Conservation (phyloP, 2,888 invertebrate species). For the Xanthorhoe spadicearia region DNA sequence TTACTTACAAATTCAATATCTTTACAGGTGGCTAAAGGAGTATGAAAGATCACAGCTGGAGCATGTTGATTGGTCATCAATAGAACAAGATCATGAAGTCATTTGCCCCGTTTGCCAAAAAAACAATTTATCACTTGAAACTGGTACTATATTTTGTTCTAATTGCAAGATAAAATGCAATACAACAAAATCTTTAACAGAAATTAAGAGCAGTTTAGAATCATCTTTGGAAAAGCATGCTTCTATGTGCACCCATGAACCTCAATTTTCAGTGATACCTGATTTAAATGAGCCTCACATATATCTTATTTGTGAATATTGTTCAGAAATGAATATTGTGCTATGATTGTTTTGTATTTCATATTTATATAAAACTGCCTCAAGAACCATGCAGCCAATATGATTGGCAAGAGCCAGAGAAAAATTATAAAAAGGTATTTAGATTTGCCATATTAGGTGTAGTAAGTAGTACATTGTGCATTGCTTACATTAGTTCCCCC, state of each 20-base stretch:
- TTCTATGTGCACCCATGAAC: slow-evolving; percentile 55
- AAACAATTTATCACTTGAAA: slow-evolving; percentile 57
- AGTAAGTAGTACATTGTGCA: too few species aligned
- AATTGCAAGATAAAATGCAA: slow-evolving; percentile 66
- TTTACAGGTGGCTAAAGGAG: slow-evolving; percentile 69
- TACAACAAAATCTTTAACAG: slow-evolving; percentile 57
- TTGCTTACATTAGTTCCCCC: too few species aligned
- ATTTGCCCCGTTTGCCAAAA: slow-evolving; percentile 84
- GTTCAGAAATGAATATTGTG: slow-evolving; percentile 65
- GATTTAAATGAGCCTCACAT: slow-evolving; percentile 68
- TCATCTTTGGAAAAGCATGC: slow-evolving; percentile 64
- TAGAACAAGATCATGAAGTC: slow-evolving; percentile 68
- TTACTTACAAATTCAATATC: neutral
- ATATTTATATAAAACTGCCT: neutral
- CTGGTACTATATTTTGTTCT: slow-evolving; percentile 57
- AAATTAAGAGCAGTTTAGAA: slow-evolving; percentile 62
- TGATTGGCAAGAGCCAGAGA: neutral
- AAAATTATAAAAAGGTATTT: too few species aligned
- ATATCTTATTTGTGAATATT: slow-evolving; percentile 70
- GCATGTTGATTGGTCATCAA: slow-evolving; percentile 69
- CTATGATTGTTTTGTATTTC: neutral
- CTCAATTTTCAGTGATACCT: slow-evolving; percentile 63
- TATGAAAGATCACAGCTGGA: slow-evolving; percentile 72
- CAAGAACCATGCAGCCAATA: neutral
- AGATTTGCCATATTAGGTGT: too few species aligned